phyloP scores from a whole-genome alignment of 2,113 vertebrate genomes.

The Rattus norvegicus region GRCr8 NC_086039.1:61236001-61236500 shows the following conservation, averaged over 20 bases:
- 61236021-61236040: rapidly evolving
- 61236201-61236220: neutral
- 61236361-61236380: neutral
- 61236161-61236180: neutral
- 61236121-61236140: neutral
- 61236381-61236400: neutral
- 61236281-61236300: neutral
- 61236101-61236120: too few species aligned
- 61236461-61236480: neutral
- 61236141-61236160: neutral
- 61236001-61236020: neutral
- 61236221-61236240: neutral
- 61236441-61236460: neutral
- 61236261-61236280: neutral
- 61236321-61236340: neutral
- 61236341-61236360: neutral
- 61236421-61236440: neutral
- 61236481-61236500: neutral
- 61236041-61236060: neutral
- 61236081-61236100: neutral
- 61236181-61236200: neutral
- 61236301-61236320: neutral
- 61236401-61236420: neutral
- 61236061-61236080: neutral
- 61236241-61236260: neutral